These are phyloP conservation scores for Vulpes ferrilata DNA, from an alignment of 2,113 vertebrate species.

Conservation along the genomic window DNA sequence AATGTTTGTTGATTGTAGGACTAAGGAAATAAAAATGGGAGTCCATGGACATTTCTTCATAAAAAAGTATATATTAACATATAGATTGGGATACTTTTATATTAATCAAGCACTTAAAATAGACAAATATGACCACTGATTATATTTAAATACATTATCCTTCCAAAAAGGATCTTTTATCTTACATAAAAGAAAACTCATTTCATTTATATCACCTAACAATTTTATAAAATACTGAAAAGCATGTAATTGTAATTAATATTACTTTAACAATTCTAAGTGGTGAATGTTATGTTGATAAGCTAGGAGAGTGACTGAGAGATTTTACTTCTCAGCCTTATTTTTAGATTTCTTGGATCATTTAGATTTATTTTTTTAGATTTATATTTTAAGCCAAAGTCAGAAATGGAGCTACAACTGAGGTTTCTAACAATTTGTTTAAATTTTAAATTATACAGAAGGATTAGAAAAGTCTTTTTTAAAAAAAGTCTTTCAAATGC, in stretches of 20 bases:
- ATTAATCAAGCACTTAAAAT: not conserved
- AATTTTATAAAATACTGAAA: not conserved
- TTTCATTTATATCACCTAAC: not conserved
- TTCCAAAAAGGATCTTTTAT: not conserved
- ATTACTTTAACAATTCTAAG: not conserved
- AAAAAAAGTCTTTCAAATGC: not conserved
- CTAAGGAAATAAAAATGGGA: not conserved
- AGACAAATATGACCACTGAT: not conserved
- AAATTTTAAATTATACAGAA: not conserved
- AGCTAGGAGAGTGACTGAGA: not conserved
- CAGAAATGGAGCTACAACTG: not conserved
- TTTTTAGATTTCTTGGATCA: not conserved
- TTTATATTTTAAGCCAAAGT: not conserved
- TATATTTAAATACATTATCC: not conserved
- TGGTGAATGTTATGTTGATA: not conserved
- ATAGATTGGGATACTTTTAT: not conserved
- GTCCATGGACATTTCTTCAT: not conserved
- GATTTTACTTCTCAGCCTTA: not conserved
- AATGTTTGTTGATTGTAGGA: not conserved
- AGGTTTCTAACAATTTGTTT: not conserved
- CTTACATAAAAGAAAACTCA: not conserved
- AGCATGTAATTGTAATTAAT: not conserved
- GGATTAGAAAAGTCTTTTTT: not conserved
- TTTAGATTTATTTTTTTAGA: not conserved
- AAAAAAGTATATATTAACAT: not conserved